Base-by-base conservation (phyloP, 2,113 vertebrate species). In the Upupa epops region DNA sequence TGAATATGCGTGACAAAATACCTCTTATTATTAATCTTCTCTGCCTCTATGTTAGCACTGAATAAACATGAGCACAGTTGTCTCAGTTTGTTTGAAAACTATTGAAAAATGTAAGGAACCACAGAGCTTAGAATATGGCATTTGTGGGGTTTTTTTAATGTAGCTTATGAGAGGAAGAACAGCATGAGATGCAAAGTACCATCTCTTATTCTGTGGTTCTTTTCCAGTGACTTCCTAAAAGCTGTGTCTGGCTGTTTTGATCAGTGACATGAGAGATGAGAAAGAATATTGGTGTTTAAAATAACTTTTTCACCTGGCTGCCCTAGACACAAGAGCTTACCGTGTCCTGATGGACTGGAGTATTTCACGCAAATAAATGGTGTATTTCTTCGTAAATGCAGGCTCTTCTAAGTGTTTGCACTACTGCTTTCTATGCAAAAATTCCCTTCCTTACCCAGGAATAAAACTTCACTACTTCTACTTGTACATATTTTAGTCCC, bases 21-120 rank as follows among this genome's bases (percentile, higher is more conserved):
- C 40, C 40, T 74, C 31, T 70, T 83, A 61, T 15, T 83, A 45
- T 64, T 58, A 72, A 17, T 49, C 24, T 86, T 68, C 77, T 63
- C 55, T 69, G 59, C 87, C 78, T 65, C 58, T 55, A 51, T 8
- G 5, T 26, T 83, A 75, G 45, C 22, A 72, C 16, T 80, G 73
- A 88, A 56, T 90, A 92, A 88, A 76, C 31, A 88, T 40, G 17
- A 84, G 24, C 10, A 36, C 19, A 77, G 52, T 71, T 83, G 69
- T 65, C 92, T 87, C 32, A 45, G 75, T 75, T 86, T 80, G 60
- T 93, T 83, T 79, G 68, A 81, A 95, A 96, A 90, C 89, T 78
- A 86, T 2, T 81, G 77, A 61, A 90, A 86, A 94, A 93, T 71
- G 37, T 79, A 94, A 90, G 84, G 92, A 91, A 63, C 48, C 51